Evolutionary conservation across 1,140 invertebrate species (phyloP).

Genomic region (Drosophila kepulauana): DNA sequence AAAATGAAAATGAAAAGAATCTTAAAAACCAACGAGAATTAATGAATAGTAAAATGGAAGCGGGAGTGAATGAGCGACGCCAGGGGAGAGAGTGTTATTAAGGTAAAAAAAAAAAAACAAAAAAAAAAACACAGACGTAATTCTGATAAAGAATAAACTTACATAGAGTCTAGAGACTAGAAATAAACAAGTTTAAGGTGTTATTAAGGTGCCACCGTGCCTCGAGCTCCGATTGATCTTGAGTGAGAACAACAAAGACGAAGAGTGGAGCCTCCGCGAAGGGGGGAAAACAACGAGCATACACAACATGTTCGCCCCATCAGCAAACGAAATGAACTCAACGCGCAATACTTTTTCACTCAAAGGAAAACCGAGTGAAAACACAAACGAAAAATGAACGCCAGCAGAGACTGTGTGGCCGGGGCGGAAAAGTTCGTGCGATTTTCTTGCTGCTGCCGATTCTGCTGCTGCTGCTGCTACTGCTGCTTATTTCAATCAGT

Average conservation of each 20-base stretch:
- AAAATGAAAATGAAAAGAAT: constrained; percentile 85
- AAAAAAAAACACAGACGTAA: not conserved
- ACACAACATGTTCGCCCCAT: constrained; percentile 68
- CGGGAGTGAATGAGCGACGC: not conserved
- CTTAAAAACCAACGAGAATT: constrained; percentile 73
- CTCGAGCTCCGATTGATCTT: constrained; percentile 58
- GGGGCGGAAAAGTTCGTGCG: constrained; percentile 41
- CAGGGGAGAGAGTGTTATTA: not conserved
- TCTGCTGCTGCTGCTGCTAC: constrained; percentile 23
- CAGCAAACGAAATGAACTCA: constrained; percentile 38
- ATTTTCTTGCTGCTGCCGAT: constrained; percentile 44
- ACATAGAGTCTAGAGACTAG: constrained; percentile 10
- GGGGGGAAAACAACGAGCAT: not conserved
- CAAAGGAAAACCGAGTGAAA: constrained; percentile 70
- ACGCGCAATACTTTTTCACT: constrained; percentile 53
- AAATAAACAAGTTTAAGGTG: constrained; percentile 75
- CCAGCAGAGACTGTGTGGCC: constrained; percentile 18
- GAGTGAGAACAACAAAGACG: not conserved
- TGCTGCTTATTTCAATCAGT: constrained; percentile 83
- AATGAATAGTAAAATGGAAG: constrained; percentile 54
- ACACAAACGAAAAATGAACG: constrained; percentile 56
- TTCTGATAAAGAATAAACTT: constrained; percentile 25
- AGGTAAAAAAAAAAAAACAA: not conserved
- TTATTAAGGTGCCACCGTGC: constrained; percentile 52
- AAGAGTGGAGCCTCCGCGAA: constrained; percentile 6